phyloP scores from a whole-genome alignment of 2,797 vertebrate species.

The Monodelphis domestica region DNA sequence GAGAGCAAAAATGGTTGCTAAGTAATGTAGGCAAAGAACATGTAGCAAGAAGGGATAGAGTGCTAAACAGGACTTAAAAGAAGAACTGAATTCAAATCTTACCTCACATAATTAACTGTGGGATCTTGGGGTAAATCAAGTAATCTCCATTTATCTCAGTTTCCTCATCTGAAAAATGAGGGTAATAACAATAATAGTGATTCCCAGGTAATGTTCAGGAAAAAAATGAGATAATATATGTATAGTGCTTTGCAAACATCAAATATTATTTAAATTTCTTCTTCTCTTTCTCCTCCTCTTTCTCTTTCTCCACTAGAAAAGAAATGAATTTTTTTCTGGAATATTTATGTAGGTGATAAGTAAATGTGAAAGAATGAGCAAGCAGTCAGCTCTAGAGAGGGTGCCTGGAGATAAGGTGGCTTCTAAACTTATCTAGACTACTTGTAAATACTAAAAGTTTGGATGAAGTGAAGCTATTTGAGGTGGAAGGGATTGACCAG shows the following conservation, averaged over 20 bases:
- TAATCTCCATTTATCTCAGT: no score
- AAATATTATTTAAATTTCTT: not conserved
- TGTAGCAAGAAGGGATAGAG: no score
- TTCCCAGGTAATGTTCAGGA: not conserved
- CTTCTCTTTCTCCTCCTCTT: not conserved
- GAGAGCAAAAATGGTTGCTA: no score
- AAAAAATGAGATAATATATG: not conserved
- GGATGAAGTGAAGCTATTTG: not conserved
- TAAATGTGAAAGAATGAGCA: not conserved
- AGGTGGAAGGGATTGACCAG: not conserved
- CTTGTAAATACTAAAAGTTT: not conserved
- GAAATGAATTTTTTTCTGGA: not conserved
- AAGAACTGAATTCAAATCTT: no score
- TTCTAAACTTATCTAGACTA: not conserved
- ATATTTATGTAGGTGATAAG: not conserved
- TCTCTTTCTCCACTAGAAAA: not conserved
- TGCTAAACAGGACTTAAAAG: no score
- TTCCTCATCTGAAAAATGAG: not conserved
- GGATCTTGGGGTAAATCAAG: no score
- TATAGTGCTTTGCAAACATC: no score
- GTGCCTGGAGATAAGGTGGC: not conserved
- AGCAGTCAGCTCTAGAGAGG: not conserved
- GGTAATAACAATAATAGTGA: not conserved
- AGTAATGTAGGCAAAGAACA: no score
- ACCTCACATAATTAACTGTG: no score